These are phyloP conservation scores for Euphonia xanthogaster DNA, from an alignment of 2,797 vertebrate genomes.

Conservation along the genomic window DNA sequence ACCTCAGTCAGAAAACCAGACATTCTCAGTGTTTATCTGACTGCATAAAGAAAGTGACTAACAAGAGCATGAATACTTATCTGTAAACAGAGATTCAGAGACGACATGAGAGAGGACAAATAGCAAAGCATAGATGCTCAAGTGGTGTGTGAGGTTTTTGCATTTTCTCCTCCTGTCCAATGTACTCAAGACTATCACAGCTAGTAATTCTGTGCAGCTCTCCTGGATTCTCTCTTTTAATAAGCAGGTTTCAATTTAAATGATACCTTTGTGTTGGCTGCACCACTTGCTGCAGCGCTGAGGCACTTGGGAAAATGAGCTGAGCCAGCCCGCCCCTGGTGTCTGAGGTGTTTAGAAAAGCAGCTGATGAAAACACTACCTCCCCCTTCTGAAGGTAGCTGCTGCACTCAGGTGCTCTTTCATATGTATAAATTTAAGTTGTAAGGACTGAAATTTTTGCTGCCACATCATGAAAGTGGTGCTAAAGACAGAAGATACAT, in stretches of 20 bases:
- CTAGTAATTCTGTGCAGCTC: background rate
- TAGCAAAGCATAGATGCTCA: background rate
- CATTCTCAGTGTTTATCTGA: background rate
- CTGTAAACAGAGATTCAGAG: background rate
- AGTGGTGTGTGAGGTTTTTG: too few relatives aligned
- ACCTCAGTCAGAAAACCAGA: background rate
- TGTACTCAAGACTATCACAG: background rate
- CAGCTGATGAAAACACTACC: background rate
- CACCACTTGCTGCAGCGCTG: background rate
- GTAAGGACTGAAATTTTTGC: background rate
- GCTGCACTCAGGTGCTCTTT: background rate
- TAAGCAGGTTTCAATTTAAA: background rate
- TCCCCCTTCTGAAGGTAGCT: background rate
- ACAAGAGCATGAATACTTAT: background rate
- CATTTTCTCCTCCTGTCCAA: rapidly evolving
- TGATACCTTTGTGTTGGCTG: background rate
- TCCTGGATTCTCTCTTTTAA: background rate
- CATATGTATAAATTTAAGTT: background rate
- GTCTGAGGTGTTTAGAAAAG: background rate
- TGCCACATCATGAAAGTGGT: background rate
- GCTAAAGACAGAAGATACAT: background rate
- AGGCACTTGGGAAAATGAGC: background rate
- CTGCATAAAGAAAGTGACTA: background rate
- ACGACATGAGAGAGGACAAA: background rate
- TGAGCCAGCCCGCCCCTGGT: background rate